Evolutionary conservation across 2,888 invertebrate species (phyloP), one percentile per base, ranked within the genome.

Genomic region (Lycia hirtaria): DNA sequence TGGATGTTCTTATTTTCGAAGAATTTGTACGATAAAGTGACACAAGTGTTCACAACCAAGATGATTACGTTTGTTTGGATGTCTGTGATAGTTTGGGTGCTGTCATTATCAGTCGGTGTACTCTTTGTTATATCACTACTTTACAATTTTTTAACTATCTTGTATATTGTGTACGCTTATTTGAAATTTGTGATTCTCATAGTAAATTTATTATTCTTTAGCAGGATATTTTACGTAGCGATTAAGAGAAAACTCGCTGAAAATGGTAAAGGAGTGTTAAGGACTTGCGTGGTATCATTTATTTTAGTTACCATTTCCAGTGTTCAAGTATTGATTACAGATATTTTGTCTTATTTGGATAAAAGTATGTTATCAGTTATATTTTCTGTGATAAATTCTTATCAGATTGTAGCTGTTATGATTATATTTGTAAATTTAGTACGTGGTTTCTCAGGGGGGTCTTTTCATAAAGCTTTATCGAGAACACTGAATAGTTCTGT

Each of bases 1-100:
- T 82, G 85, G 75, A 88, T 86, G 85, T 83, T 83, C 38, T 49
- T 86, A 0, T 88, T 83, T 56, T 80, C 86, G 0, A 85, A 82
- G 60, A 81, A 86, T 48, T 57, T 89, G 9, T 87, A 86, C 63
- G 78, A 85, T 15, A 88, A 87, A 71, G 73, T 87, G 3, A 78
- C 86, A 4, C 50, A 79, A n/a, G 87, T 86, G 40, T 85, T 85
- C 33, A 60, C 68, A 1, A 55, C 72, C 3, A 64, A 68, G n/a
- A 71, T 72, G 15, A 62, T 63, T 9, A 76, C 15, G 0, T 41
- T 41, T 3, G 7, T 64, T 0, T 0, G 69, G 0, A 43, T 74
- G 0, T 78, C 76, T 0, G 12, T 73, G 2, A 15, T 75, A 0
- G 69, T 83, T 20, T 88, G 85, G 84, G 26, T 65, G 0, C 12